Percentiles rank a stretch among this genome's conserved stretches.
Conservation (phyloP, 2,797 vertebrate species). For the Leuciscus waleckii region DNA sequence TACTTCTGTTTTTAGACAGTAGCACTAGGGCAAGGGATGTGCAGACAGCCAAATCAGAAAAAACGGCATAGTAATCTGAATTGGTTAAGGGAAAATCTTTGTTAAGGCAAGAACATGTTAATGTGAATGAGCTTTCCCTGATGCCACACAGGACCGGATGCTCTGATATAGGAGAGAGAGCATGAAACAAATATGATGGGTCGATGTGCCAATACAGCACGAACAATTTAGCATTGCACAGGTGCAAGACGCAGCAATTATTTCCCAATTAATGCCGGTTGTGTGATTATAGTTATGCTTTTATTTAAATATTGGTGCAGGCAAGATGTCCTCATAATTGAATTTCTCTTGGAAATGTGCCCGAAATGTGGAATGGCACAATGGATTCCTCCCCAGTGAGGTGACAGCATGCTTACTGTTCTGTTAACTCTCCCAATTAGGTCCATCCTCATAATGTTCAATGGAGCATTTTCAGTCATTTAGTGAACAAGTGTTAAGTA, state of each 20-base stretch:
- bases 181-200: slow-evolving; percentile 83
- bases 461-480: slow-evolving; percentile 59
- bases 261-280: slow-evolving; percentile 84
- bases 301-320: slow-evolving; percentile 76
- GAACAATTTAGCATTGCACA: slow-evolving; percentile 87
- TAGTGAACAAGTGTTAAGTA: slow-evolving; percentile 51
- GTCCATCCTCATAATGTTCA: slow-evolving; percentile 62
- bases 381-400: slow-evolving; percentile 56
- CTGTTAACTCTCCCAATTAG: slow-evolving; percentile 69
- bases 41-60: not conserved
- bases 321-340: slow-evolving; percentile 73
- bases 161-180: slow-evolving; percentile 46
- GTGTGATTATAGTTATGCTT: slow-evolving; percentile 78
- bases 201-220: slow-evolving; percentile 84
- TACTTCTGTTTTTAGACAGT: slow-evolving; percentile 26
- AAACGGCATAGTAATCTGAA: not conserved
- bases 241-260: slow-evolving; percentile 84
- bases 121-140: slow-evolving; percentile 37
- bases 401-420: slow-evolving; percentile 63
- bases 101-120: slow-evolving; percentile 36
- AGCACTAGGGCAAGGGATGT: slow-evolving; percentile 7
- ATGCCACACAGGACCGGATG: slow-evolving; percentile 40
- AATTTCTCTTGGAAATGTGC: slow-evolving; percentile 71
- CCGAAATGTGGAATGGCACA: slow-evolving; percentile 59
- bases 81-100: not conserved